Evolutionary conservation across 2,797 vertebrate genomes (phyloP).

Genomic region (Eulemur mongoz): DNA sequence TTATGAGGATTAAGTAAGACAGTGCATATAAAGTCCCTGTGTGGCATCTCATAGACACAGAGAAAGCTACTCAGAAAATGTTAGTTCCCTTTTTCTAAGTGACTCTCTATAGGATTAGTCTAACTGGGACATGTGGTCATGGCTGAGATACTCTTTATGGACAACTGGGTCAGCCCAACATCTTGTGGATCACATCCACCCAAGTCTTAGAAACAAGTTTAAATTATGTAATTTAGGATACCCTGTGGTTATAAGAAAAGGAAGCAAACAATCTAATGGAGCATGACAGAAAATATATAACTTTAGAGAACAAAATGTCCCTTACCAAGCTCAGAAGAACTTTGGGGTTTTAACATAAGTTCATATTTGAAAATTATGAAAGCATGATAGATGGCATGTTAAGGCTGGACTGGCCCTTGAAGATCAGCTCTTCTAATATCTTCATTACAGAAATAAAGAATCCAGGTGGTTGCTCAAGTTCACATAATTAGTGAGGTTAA

Average conservation of each 20-base stretch:
- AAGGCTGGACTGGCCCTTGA: background rate
- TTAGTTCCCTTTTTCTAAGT: background rate
- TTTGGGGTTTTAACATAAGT: background rate
- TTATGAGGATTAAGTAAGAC: background rate
- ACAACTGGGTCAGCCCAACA: background rate
- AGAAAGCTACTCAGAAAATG: background rate
- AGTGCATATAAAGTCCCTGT: background rate
- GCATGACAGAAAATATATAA: background rate
- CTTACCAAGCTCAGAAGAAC: background rate
- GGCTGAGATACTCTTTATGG: background rate
- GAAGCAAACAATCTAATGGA: background rate
- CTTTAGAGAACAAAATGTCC: background rate
- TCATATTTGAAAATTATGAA: conserved; percentile 19
- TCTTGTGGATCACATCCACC: background rate
- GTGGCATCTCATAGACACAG: background rate
- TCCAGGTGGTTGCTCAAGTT: background rate
- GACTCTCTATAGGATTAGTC: background rate
- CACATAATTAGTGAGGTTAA: background rate
- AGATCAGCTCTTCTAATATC: background rate
- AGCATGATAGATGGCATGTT: background rate
- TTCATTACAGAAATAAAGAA: conserved; percentile 48
- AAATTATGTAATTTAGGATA: background rate
- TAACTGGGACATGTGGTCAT: background rate
- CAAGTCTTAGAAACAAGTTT: conserved; percentile 11
- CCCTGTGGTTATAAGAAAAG: background rate